Evolutionary conservation across 2,797 vertebrate genomes (phyloP), one percentile per base, ranked within the genome.

Genomic region (Zenarchopterus dispar): DNA sequence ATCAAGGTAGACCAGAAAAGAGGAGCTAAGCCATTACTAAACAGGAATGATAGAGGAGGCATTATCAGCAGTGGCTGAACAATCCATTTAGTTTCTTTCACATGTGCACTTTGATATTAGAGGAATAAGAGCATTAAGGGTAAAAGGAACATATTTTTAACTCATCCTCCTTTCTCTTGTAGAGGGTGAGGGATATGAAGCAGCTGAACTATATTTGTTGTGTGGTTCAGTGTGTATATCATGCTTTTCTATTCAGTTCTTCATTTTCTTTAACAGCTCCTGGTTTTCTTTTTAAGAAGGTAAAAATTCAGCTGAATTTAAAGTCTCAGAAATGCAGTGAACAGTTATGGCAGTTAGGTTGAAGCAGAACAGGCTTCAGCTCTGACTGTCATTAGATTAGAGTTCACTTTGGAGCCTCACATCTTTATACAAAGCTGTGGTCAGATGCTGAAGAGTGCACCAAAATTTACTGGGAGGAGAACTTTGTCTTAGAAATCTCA

Each of bases 121-220:
- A 56, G 56, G 39, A 62, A 36, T 19, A 57, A 39, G 18, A 66
- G 43, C 62, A 19, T 61, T 39, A 50, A n/a, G 7, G 16, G 31
- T 24, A 23, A 62, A 61, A 74, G 26, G 16, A 24, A 6, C 50
- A 53, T 13, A 7, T 45, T 57, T 61, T 55, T 23, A 21, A 67
- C 36, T 67, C 1, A 0, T 33, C 51, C 54, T 50, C 53, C 1
- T 77, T 62, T 54, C 9, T 26, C 21, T 62, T 15, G 45, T 17
- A 41, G n/a, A n/a, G 4, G 24, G 62, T 72, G 71, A 81, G 56
- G 54, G 58, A 75, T 55, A 74, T 48, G 54, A 55, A 83, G 69
- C 44, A 64, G 75, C 78, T 42, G 47, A 65, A 70, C 58, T 57
- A n/a, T 60, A 54, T 71, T 70, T 81, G 67, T 67, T 62, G 52